These are phyloP conservation scores for Prionailurus viverrinus DNA, from an alignment of 2,113 vertebrate genomes.

Conservation along the genomic window DNA sequence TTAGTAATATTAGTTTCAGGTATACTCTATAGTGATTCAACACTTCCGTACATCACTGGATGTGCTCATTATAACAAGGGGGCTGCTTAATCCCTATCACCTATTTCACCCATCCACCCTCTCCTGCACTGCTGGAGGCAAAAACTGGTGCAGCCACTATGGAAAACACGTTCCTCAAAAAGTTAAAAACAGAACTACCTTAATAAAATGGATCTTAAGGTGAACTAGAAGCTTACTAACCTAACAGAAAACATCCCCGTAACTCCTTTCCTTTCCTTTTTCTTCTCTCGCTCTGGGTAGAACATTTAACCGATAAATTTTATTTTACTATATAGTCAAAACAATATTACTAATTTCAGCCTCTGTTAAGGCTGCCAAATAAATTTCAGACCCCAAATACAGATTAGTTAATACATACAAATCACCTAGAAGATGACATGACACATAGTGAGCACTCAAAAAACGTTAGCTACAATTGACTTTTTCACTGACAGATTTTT, in stretches of 20 bases:
- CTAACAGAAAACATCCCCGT: not conserved
- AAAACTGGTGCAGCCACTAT: not conserved
- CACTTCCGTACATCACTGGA: not conserved
- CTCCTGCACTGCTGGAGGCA: not conserved
- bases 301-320: not conserved
- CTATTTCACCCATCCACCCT: not conserved
- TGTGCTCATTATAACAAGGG: not conserved
- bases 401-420: constrained; percentile 19
- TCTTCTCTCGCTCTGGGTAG: not conserved
- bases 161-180: not conserved
- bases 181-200: not conserved
- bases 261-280: not conserved
- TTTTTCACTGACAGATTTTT: constrained; percentile 61
- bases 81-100: not conserved
- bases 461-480: not conserved
- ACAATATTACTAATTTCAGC: not conserved
- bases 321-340: constrained; percentile 34
- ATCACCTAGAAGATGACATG: not conserved
- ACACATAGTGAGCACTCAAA: not conserved
- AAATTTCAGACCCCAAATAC: constrained; percentile 3
- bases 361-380: constrained; percentile 38
- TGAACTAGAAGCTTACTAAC: not conserved
- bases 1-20: not conserved
- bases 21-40: not conserved
- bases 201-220: not conserved